Evolutionary conservation across 2,113 vertebrate genomes (phyloP), one percentile per base, ranked within the genome.

Genomic region (Pogona vitticeps): DNA sequence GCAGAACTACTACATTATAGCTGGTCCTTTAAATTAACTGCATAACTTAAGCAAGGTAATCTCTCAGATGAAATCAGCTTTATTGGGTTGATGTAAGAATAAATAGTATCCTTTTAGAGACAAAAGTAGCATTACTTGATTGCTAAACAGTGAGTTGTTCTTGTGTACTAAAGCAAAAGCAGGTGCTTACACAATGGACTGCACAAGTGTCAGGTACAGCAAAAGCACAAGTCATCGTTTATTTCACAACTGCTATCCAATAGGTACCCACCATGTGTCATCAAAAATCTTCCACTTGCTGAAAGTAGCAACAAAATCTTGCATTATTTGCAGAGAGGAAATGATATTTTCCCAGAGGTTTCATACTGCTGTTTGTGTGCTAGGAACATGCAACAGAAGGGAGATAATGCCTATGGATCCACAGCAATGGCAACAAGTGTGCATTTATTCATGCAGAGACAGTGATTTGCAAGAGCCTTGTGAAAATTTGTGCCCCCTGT

Each of bases 401-500:
- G 20, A 82, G 72, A 42, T 70, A 36, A 87, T 52, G 36, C 59
- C 36, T 65, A 65, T 65, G 40, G 38, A 46, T 76, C 20, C 5
- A n/a, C 31, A 26, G 14, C 21, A 77, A 67, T 67, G 73, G 42
- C 38, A 84, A 76, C 33, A 73, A 77, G 42, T 36, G 14, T 68
- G 31, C n/a, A 23, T 76, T 84, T 65, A 76, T 84, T 76, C 46
- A n/a, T 85, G 40, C 71, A 67, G 33, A 31, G 31, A 82, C 17
- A 56, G 72, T 82, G 63, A 76, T 87, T 82, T 76, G 42, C 59
- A 65, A 67, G 81, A 9, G 40, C 17, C 23, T 86, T 81, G 15
- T 52, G 78, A 81, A 82, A 82, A 71, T 15, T 76, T 87, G 40
- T 81, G 71, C 65, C 59, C 59, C 61, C 72, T 76, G 76, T 58